A percentile compares a stretch with the other conserved stretches of the same genome.
Evolutionary conservation across 1,140 invertebrate species (phyloP).

Genomic region (Cephus cinctus): DNA sequence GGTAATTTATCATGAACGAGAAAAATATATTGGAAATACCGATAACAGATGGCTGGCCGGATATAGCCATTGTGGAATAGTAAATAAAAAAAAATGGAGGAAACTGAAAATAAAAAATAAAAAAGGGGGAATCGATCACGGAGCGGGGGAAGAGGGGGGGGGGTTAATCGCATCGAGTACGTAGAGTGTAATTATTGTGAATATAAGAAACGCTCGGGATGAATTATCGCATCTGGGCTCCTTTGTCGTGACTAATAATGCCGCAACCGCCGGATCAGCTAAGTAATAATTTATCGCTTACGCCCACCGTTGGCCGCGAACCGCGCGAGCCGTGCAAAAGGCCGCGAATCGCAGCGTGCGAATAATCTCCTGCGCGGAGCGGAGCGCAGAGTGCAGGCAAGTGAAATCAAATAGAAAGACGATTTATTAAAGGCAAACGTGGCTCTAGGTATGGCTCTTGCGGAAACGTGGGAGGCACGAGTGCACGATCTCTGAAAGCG

Average conservation of each 20-base stretch:
- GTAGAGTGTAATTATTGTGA: slow-evolving; percentile 33
- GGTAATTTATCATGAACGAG: too few relatives aligned
- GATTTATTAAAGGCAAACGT: slow-evolving; percentile 10
- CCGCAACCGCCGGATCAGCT: slow-evolving; percentile 13
- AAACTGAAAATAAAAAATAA: neutral
- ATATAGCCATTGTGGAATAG: too few relatives aligned
- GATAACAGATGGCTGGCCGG: too few relatives aligned
- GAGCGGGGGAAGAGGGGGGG: neutral
- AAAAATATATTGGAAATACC: too few relatives aligned
- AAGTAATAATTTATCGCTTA: slow-evolving; percentile 25
- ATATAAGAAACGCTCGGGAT: slow-evolving; percentile 23
- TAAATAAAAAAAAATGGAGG: too few relatives aligned
- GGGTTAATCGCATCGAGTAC: neutral
- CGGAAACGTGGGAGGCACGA: too few relatives aligned
- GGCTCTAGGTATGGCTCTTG: too few relatives aligned
- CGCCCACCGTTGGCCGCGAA: slow-evolving; percentile 12
- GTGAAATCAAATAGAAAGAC: slow-evolving; percentile 17
- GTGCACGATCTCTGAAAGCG: too few relatives aligned
- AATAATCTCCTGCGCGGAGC: neutral
- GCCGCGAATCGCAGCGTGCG: slow-evolving; percentile 1
- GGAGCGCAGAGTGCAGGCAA: neutral
- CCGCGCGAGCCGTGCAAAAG: too few relatives aligned
- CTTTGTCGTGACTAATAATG: slow-evolving; percentile 34
- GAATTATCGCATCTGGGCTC: slow-evolving; percentile 21
- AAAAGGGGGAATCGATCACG: slow-evolving; percentile 4